Evolutionary conservation across 2,797 vertebrate genomes (phyloP), one percentile per base, ranked within the genome.

Genomic region (Pelodytes ibericus): DNA sequence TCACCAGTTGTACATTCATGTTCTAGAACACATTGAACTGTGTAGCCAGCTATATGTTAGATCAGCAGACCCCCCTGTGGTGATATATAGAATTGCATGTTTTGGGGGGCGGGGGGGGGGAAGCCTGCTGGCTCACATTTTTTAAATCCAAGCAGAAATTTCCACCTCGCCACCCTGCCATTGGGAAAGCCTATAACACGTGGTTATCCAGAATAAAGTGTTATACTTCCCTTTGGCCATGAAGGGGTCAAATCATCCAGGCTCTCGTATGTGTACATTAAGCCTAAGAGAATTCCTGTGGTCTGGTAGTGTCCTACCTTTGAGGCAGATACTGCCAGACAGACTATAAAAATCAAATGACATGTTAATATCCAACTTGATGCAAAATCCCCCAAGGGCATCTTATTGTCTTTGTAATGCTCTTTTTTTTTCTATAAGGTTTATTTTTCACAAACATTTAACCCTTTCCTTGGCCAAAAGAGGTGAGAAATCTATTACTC

Each of bases 401-500:
- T 67, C 44, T 27, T 68, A 33, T 33, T 27, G 44, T 56, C 30
- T 39, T 57, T 53, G 25, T 41, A 53, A 10, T 39, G 27, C 72
- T 75, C 44, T 62, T 61, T 63, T 62, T 67, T 58, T 63, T 39
- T 62, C 49, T 75, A 47, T 68, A 61, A 60, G 56, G 41, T 69
- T 29, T 62, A 51, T 61, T 56, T 60, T n/a, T 70, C 44, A 56
- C 30, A 62, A 26, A 61, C 60, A 31, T 68, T 51, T 68, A 74
- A 26, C 41, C 41, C 15, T 16, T 44, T 44, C 18, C 2, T 8
- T 3, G 15, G 41, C 1, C 41, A 44, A 16, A n/a, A 44, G 10
- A 44, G 41, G 3, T 44, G 41, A 44, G 1, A 10, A 44, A 44
- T 1, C 11, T 1, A 13, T 9, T 44, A 16, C 41, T 44, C 2